phyloP scores from a whole-genome alignment of 2,888 invertebrate genomes.

The Brenthis hecate region DNA sequence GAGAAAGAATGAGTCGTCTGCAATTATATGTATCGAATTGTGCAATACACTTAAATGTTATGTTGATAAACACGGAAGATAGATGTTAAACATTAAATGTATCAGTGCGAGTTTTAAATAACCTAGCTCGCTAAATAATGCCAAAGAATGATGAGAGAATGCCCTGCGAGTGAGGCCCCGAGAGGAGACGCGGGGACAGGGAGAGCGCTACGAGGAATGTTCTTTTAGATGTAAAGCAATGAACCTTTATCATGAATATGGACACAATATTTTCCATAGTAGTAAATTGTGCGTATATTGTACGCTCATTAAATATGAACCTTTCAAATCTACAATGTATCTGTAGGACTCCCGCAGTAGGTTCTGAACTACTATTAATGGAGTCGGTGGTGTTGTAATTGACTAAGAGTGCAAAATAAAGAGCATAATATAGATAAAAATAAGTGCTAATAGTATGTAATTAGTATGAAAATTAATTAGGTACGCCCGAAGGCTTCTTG shows the following conservation, averaged over 20 bases:
- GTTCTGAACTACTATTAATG: constrained; percentile 60
- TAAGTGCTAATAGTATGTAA: constrained; percentile 72
- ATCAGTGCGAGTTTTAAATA: constrained; percentile 57
- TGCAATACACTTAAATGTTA: constrained; percentile 64
- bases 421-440: constrained; percentile 70
- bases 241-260: constrained; percentile 23
- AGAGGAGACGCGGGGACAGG: constrained; percentile 43
- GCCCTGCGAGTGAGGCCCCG: constrained; percentile 49
- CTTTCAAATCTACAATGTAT: constrained; percentile 55
- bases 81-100: constrained; percentile 37
- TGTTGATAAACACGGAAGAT: constrained; percentile 36
- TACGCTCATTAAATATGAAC: constrained; percentile 44
- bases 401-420: constrained; percentile 59
- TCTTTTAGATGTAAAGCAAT: constrained; percentile 23
- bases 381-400: constrained; percentile 59
- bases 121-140: constrained; percentile 79
- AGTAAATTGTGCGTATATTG: constrained; percentile 33
- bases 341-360: constrained; percentile 64
- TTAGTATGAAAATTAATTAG: constrained; percentile 60
- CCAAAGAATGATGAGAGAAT: constrained; percentile 76
- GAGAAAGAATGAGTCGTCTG: constrained; percentile 44
- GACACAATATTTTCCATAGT: constrained; percentile 31
- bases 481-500: constrained; percentile 54
- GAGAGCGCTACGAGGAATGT: constrained; percentile 29
- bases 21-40: constrained; percentile 54